A percentile compares a stretch with the other conserved stretches of the same genome.
phyloP scores from a whole-genome alignment of 2,113 vertebrate species.

The Columba janthina region DNA sequence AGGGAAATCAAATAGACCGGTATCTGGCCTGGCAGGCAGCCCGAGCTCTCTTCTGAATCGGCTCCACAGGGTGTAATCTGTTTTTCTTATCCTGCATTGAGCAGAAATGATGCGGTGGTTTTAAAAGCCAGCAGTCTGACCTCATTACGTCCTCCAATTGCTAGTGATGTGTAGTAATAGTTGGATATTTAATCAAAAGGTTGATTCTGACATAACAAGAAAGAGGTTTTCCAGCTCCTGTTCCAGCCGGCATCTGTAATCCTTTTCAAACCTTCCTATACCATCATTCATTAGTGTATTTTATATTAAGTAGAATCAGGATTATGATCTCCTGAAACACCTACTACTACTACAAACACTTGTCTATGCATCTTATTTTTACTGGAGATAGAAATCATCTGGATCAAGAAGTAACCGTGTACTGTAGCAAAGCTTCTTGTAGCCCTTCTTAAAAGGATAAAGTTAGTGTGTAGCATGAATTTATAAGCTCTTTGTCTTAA shows the following conservation, averaged over 20 bases:
- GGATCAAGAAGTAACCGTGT: not conserved
- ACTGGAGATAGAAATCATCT: not conserved
- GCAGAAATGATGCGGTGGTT: not conserved
- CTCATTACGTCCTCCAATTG: not conserved
- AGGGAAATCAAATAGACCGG: not conserved
- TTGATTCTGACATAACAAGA: not conserved
- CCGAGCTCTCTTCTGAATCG: not conserved
- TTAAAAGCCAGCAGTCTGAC: not conserved
- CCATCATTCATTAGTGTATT: not conserved
- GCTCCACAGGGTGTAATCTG: accelerated
- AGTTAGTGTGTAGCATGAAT: not conserved
- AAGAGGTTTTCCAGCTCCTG: not conserved
- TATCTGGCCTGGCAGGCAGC: not conserved
- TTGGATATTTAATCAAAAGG: not conserved
- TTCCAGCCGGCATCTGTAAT: not conserved
- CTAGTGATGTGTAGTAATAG: not conserved
- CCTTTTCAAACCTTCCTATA: not conserved
- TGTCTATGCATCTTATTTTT: not conserved
- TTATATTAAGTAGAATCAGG: not conserved
- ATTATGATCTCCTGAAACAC: not conserved
- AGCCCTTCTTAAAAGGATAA: not conserved
- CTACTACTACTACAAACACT: not conserved
- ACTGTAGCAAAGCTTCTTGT: not conserved
- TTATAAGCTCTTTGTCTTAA: not conserved
- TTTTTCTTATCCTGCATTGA: not conserved